Conservation (phyloP, 2,888 invertebrate species). For the Gymnocheta viridis region DNA sequence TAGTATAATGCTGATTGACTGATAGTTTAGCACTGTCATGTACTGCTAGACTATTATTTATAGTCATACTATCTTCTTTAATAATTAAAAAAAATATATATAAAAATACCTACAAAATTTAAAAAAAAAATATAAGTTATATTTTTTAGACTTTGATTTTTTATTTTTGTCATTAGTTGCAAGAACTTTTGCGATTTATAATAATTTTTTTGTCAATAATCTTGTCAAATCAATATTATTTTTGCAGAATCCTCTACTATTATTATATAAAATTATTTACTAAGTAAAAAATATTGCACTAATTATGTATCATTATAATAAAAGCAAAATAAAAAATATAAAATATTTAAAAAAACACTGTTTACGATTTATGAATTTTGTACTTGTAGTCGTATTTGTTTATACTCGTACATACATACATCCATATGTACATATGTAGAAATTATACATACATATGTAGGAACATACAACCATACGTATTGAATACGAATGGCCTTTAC, state of each 20-base stretch:
- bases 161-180: conserved; percentile 25
- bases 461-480: background rate
- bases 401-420: background rate
- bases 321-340: conserved; percentile 51
- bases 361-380: background rate
- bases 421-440: background rate
- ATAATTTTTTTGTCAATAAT: conserved; percentile 49
- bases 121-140: too few relatives aligned
- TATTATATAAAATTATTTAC: conserved; percentile 19
- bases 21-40: conserved; percentile 49
- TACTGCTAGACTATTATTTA: conserved; percentile 55
- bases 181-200: conserved; percentile 55
- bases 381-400: too few relatives aligned
- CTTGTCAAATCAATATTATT: conserved; percentile 48
- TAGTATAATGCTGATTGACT: conserved; percentile 35
- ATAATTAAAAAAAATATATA: conserved; percentile 16
- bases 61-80: conserved; percentile 16
- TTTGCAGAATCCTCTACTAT: conserved; percentile 13
- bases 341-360: conserved; percentile 24
- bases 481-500: conserved; percentile 35
- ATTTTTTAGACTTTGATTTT: conserved; percentile 48
- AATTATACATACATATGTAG: background rate
- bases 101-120: background rate
- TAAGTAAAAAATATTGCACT: conserved; percentile 49
- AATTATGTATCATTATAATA: conserved; percentile 57